Conservation (phyloP, 1,140 invertebrate genomes). For the Triops cancriformis region DNA sequence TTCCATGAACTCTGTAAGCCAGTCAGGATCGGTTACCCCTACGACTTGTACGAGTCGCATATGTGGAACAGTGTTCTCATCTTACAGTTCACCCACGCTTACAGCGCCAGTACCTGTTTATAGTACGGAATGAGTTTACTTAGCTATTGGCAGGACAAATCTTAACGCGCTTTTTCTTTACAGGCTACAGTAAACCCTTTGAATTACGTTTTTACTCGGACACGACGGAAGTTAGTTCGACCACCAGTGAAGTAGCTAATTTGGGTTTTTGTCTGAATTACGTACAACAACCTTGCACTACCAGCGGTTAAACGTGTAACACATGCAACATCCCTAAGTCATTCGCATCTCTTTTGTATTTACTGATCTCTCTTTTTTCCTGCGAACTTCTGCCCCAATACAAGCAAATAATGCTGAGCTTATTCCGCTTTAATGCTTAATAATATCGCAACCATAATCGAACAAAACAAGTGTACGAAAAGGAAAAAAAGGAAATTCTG, state of each 20-base stretch:
- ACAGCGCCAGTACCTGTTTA: conserved; percentile 8
- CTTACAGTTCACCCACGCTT: not conserved
- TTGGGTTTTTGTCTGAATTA: conserved; percentile 23
- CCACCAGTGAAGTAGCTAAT: not conserved
- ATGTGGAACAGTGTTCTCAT: conserved; percentile 15
- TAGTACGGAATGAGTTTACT: not conserved
- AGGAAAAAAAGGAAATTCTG: too few relatives aligned
- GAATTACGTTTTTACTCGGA: conserved; percentile 17
- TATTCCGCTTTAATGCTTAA: too few relatives aligned
- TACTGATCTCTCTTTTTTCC: too few relatives aligned
- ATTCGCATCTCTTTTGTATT: too few relatives aligned
- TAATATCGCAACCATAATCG: too few relatives aligned
- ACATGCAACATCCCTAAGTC: not conserved
- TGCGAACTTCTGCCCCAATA: too few relatives aligned
- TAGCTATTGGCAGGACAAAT: not conserved
- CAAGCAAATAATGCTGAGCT: too few relatives aligned
- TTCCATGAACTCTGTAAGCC: not conserved
- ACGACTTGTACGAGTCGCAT: not conserved
- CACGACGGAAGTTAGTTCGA: not conserved
- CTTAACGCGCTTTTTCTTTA: not conserved
- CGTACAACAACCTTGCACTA: conserved; percentile 15
- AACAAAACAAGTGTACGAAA: too few relatives aligned
- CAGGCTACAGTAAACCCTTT: conserved; percentile 15
- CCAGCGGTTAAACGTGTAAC: not conserved
- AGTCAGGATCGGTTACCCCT: not conserved